Percentiles rank a stretch among this genome's conserved stretches.
phyloP scores from a whole-genome alignment of 2,113 vertebrate genomes.

The Oncorhynchus nerka region DNA sequence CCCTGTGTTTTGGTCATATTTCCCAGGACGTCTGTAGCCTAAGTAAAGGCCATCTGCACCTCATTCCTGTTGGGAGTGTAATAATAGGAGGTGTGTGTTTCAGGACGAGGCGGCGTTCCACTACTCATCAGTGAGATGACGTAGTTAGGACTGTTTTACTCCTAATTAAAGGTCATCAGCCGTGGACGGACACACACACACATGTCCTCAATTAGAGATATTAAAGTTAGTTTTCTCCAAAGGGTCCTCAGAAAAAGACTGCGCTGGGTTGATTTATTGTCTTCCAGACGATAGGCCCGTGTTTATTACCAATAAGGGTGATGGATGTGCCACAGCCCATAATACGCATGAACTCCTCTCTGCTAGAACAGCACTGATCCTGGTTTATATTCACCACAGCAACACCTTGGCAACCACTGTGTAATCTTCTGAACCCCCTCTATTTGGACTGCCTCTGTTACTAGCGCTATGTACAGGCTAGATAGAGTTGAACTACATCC shows the following conservation, averaged over 20 bases:
- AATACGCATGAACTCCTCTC: constrained; percentile 38
- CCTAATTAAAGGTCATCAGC: constrained; percentile 50
- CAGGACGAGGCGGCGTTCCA: constrained; percentile 13
- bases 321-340: constrained; percentile 58
- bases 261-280: constrained; percentile 60
- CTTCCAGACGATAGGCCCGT: constrained; percentile 59
- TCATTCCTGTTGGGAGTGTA: constrained; percentile 6
- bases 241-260: constrained; percentile 25
- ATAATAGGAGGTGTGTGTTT: not conserved
- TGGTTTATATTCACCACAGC: not conserved
- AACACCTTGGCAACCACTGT: not conserved
- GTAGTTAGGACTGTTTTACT: constrained; percentile 50
- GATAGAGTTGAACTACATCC: too few relatives aligned
- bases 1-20: constrained; percentile 15
- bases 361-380: not conserved
- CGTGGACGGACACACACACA: not conserved
- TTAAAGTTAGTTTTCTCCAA: constrained; percentile 57
- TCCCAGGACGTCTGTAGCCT: not conserved
- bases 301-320: constrained; percentile 70
- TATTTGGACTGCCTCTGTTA: too few relatives aligned
- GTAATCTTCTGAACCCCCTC: not conserved
- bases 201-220: constrained; percentile 44
- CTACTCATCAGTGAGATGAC: constrained; percentile 48
- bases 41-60: constrained; percentile 9
- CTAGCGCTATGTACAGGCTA: too few relatives aligned